These are phyloP conservation scores for Athetis lepigone DNA, from an alignment of 2,888 invertebrate species.

Conservation along the genomic window DNA sequence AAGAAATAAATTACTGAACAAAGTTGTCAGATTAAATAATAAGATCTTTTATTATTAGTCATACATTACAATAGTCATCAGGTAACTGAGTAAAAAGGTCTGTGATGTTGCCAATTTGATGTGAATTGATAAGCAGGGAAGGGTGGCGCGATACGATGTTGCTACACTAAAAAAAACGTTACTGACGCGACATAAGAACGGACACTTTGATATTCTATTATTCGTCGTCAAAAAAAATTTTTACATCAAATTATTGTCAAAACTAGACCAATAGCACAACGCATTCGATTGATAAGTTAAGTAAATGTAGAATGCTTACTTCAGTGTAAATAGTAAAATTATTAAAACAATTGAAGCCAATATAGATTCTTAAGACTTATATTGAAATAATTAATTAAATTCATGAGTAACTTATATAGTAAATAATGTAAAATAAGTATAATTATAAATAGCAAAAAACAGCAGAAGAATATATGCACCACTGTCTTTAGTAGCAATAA, in stretches of 20 bases:
- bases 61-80: slow-evolving; percentile 17
- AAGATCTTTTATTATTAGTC: slow-evolving; percentile 1
- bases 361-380: slow-evolving; percentile 6
- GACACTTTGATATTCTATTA: neutral
- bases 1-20: slow-evolving; percentile 22
- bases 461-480: slow-evolving; percentile 21
- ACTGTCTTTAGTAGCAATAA: neutral
- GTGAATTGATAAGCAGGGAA: neutral
- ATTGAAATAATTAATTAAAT: slow-evolving; percentile 21
- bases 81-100: slow-evolving; percentile 33
- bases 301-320: slow-evolving; percentile 27
- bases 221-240: slow-evolving; percentile 26
- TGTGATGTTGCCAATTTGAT: neutral
- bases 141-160: slow-evolving; percentile 10
- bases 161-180: neutral
- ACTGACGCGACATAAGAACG: slow-evolving; percentile 1
- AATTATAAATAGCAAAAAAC: slow-evolving; percentile 28
- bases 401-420: slow-evolving; percentile 31
- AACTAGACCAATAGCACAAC: slow-evolving; percentile 11
- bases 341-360: slow-evolving; percentile 29
- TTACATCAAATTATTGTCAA: slow-evolving; percentile 50
- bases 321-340: slow-evolving; percentile 42
- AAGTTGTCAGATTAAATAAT: slow-evolving; percentile 13
- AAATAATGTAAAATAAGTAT: slow-evolving; percentile 16
- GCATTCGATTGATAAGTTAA: neutral